These are phyloP conservation scores for Ophion slaviceki DNA, from an alignment of 2,888 invertebrate genomes.

Conservation along the genomic window DNA sequence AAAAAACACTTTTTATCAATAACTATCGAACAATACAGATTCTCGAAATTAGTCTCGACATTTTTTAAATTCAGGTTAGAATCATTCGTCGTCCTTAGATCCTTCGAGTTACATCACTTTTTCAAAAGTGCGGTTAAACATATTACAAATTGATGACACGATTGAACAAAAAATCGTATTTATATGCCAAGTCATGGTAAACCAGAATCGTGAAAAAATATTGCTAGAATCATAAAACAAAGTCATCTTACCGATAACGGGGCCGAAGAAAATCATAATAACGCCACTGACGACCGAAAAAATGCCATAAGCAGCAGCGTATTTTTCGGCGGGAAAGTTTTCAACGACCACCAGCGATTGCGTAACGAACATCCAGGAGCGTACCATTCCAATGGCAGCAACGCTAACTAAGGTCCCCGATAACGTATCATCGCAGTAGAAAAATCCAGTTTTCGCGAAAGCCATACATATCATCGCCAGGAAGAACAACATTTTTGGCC, in stretches of 20 bases:
- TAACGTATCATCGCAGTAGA: constrained; percentile 85
- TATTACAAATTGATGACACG: neutral
- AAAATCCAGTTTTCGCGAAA: constrained; percentile 88
- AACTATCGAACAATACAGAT: neutral
- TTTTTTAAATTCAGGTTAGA: neutral
- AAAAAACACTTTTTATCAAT: neutral
- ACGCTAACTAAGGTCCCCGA: constrained; percentile 86
- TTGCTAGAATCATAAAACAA: neutral
- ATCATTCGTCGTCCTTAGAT: neutral
- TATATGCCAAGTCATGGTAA: neutral
- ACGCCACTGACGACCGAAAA: constrained; percentile 90
- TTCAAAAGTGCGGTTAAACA: neutral
- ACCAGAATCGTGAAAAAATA: neutral
- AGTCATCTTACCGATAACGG: constrained; percentile 86
- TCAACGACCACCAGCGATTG: constrained; percentile 90
- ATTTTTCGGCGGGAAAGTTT: constrained; percentile 87
- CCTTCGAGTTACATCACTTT: neutral
- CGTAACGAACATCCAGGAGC: constrained; percentile 89
- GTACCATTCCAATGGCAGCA: constrained; percentile 87
- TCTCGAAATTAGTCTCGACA: neutral
- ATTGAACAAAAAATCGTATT: neutral
- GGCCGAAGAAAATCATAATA: constrained; percentile 88
- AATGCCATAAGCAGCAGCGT: constrained; percentile 89
- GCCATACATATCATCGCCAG: constrained; percentile 88
- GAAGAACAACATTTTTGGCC: constrained; percentile 88